Evolutionary conservation across 53 echinoderm and acorn worm species (phyloP).

Genomic region (Holothuria scabra): DNA sequence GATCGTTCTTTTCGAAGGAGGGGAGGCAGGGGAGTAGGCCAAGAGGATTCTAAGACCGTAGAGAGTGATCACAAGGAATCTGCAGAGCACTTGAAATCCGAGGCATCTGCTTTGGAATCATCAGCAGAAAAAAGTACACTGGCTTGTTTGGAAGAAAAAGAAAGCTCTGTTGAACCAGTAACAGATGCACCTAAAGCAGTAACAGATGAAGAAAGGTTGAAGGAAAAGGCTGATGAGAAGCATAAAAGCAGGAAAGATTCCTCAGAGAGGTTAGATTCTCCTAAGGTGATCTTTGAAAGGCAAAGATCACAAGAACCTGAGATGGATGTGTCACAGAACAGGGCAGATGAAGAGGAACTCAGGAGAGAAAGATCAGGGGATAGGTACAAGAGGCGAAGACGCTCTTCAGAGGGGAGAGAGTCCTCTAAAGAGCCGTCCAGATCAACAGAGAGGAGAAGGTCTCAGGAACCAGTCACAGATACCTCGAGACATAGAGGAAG

Average conservation of each 20-base stretch:
- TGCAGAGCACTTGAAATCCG: constrained; percentile 5
- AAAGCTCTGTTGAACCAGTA: background rate
- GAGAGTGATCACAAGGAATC: background rate
- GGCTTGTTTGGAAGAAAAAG: background rate
- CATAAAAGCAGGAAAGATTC: no score
- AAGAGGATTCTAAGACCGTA: background rate
- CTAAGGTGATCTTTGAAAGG: background rate
- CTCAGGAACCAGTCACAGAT: constrained; percentile 24
- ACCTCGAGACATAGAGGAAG: background rate
- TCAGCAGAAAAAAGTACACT: background rate
- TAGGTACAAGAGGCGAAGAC: constrained; percentile 6
- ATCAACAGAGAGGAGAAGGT: constrained; percentile 12
- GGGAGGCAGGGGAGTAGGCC: background rate
- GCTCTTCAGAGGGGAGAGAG: background rate
- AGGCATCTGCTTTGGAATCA: background rate
- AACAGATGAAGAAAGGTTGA: background rate
- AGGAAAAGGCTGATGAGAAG: no score
- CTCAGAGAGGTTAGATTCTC: no score
- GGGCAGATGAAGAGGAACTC: constrained; percentile 12
- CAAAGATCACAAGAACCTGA: background rate
- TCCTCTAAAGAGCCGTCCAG: constrained; percentile 14
- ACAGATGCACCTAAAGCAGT: background rate
- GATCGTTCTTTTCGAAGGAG: background rate
- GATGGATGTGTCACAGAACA: no score
- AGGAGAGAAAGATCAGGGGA: constrained; percentile 15